Percentiles rank a stretch among this genome's conserved stretches.
phyloP scores from a whole-genome alignment of 2,888 invertebrate species.

The Furcula furcula region DNA sequence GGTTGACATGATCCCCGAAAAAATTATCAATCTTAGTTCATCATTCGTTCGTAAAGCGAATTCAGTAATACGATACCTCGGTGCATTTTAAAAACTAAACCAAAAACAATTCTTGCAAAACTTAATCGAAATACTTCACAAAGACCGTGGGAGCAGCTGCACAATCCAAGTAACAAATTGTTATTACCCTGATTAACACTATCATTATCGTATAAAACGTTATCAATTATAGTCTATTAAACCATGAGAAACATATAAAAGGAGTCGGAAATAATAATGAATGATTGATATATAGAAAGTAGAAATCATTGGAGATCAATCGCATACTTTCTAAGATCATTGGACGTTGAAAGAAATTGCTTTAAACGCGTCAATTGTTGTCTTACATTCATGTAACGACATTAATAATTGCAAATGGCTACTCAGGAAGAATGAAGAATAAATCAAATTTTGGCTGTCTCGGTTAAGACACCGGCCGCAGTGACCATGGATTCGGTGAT shows the following conservation, averaged over 20 bases:
- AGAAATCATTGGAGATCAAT: conserved; percentile 42
- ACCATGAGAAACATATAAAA: conserved; percentile 29
- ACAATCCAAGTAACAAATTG: background rate
- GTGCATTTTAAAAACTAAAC: background rate
- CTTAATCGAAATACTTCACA: background rate
- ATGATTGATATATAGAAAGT: conserved; percentile 54
- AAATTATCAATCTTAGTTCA: too few relatives aligned
- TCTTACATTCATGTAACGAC: conserved; percentile 26
- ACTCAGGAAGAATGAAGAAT: conserved; percentile 44
- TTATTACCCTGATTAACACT: background rate
- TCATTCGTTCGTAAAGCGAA: too few relatives aligned
- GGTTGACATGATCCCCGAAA: too few relatives aligned
- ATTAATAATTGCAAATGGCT: conserved; percentile 41
- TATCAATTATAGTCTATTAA: conserved; percentile 22
- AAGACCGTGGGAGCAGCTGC: background rate
- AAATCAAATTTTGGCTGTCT: conserved; percentile 47
- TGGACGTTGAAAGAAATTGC: conserved; percentile 34
- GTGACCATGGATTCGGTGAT: too few relatives aligned
- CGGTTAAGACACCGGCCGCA: too few relatives aligned
- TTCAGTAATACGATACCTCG: too few relatives aligned
- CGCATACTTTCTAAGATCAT: conserved; percentile 44
- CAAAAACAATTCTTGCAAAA: background rate
- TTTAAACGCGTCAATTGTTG: conserved; percentile 35
- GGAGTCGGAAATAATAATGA: conserved; percentile 29
- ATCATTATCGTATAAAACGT: conserved; percentile 18